Evolutionary conservation across 92 coral and sea anemone genomes (phyloP), one percentile per base, ranked within the genome.

Genomic region (Pocillopora meandrina): DNA sequence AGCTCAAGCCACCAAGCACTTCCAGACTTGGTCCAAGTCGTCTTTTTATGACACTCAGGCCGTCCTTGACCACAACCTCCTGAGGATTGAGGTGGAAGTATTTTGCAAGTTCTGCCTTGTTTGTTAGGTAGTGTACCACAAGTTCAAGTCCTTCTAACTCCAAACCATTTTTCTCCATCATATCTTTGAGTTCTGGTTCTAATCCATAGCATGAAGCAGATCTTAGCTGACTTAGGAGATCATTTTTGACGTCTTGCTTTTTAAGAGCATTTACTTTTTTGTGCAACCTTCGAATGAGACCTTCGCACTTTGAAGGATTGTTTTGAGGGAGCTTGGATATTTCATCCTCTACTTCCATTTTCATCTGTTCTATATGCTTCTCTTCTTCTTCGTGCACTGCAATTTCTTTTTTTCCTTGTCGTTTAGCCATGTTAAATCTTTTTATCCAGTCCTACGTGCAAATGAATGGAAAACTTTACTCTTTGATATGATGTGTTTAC

Each of bases 11-110:
- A 62, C 93, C 93, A 36, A 86, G 88, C 10, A 90, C 90, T 86
- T 90, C 93, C 7, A 90, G 87, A 61, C 78, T 76, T 16, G 88
- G 93, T 81, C 90, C 87, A 33, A 90, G 36, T 13, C 73, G 31
- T 61, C 87, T 82, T 65, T 62, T 47, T 14, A 81, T 67, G 9
- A 77, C 71, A 13, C 61, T 77, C 72, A 73, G 77, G 59, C 80
- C 82, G 15, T 76, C 82, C 12, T 76, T 57, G 10, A 63, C 84
- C 12, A 76, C 71, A 5, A 16, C 77, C 70, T 75, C 80, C 35
- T 78, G 33, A 12, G 87, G 58, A 5, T 26, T 65, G 31, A 21
- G 20, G 72, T 68, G 76, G 36, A 90, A 21, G 59, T 86, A 58
- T 36, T 69, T 68, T 34, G 93, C 90, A 65, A 90, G 90, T n/a